Evolutionary conservation across 2,797 vertebrate species (phyloP), one percentile per base, ranked within the genome.

Genomic region (Melanotaenia maccullochi): DNA sequence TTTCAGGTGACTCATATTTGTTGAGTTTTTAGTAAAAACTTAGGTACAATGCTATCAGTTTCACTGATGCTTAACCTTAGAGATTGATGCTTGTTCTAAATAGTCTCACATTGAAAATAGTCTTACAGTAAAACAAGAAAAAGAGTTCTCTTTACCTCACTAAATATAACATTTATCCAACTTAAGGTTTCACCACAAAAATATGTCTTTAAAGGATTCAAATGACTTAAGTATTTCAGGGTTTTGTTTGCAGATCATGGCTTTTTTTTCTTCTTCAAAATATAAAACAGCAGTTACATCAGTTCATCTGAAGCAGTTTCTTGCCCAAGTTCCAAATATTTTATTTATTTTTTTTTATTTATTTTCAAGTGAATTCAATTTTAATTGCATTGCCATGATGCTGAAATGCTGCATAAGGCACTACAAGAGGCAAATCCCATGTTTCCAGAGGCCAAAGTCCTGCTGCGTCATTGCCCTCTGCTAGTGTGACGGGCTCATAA

Each of bases 361-460:
- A 62, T 91, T 95, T 93, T 94, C 92, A 95, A 96, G 94, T 95
- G 93, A 95, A 94, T 94, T 94, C 79, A 91, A 92, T 93, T 95
- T 94, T 85, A 93, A 94, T 96, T 97, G 96, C 96, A 95, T 96
- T 96, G 96, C 95, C 93, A 91, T 93, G 92, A 96, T 90, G 96
- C 95, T 92, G 90, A 96, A 88, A 96, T 96, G 95, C 96, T 97
- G 96, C 94, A 92, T 99, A 99, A 99, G 97, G 97, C 97, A 99
- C 97, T 97, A 96, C 79, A 95, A 97, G 97, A 97, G 94, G 93
- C 90, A 90, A 87, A 76, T 87, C 85, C 93, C 95, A 84, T 94
- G 94, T 95, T 96, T 95, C 95, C 95, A 95, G 86, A 87, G 86
- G 92, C 93, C 95, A 93, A 95, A 95, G 96, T 96, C 95, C 94